A percentile compares a stretch with the other conserved stretches of the same genome.
phyloP scores from a whole-genome alignment of 2,113 vertebrate genomes.

The Pantherophis guttatus region DNA sequence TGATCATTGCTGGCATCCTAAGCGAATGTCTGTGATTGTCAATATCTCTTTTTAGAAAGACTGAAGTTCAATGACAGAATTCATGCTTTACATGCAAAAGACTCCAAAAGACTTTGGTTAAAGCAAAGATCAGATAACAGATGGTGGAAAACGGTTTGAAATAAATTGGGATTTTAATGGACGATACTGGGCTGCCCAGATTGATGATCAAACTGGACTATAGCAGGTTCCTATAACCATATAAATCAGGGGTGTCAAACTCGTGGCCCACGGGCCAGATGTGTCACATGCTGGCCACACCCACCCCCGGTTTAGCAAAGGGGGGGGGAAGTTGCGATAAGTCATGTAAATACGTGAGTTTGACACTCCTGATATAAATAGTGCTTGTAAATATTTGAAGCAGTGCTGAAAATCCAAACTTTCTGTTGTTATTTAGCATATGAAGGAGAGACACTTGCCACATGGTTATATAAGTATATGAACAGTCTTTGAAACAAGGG shows the following conservation, averaged over 20 bases:
- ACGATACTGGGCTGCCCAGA: neutral
- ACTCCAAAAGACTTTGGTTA: neutral
- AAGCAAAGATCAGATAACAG: neutral
- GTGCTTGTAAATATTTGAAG: neutral
- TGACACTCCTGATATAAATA: neutral
- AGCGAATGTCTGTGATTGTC: neutral
- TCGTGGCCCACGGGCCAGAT: rapidly evolving
- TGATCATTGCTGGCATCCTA: neutral
- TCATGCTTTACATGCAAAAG: neutral
- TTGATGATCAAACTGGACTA: neutral
- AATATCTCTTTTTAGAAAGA: too few species aligned
- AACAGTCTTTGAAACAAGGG: neutral
- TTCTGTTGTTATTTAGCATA: neutral
- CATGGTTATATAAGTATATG: neutral
- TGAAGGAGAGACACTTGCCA: neutral
- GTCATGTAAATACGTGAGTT: too few species aligned
- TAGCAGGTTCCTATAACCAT: neutral
- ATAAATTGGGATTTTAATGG: neutral
- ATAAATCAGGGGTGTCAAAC: too few species aligned
- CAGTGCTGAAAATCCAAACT: neutral
- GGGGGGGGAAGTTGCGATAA: too few species aligned
- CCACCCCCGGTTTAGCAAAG: too few species aligned
- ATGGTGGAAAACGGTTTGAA: neutral
- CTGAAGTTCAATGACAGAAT: neutral
- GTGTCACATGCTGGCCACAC: too few species aligned